phyloP scores from a whole-genome alignment of 2,888 invertebrate species.

The Phalera bucephala region DNA sequence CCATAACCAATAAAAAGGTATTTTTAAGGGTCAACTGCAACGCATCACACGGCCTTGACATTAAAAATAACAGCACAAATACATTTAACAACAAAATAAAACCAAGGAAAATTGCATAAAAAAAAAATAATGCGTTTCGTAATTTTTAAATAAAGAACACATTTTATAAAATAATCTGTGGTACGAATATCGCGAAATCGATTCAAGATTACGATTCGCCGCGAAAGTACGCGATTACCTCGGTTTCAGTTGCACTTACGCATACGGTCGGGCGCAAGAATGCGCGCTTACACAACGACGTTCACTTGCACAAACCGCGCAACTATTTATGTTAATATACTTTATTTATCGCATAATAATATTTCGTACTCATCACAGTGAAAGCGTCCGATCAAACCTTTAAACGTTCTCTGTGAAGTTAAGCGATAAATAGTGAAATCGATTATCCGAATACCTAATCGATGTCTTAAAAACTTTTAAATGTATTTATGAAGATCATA shows the following conservation, averaged over 20 bases:
- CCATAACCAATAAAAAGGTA: no score
- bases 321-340: slow-evolving; percentile 34
- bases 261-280: slow-evolving; percentile 55
- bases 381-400: neutral
- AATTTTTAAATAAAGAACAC: slow-evolving; percentile 15
- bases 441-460: no score
- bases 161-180: slow-evolving; percentile 12
- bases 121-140: neutral
- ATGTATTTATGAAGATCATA: no score
- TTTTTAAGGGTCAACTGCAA: neutral
- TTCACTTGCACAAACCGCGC: slow-evolving; percentile 45
- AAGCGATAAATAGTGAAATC: no score
- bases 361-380: slow-evolving; percentile 24
- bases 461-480: no score
- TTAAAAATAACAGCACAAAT: neutral
- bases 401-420: slow-evolving; percentile 22
- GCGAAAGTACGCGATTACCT: slow-evolving; percentile 35
- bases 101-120: neutral
- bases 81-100: neutral
- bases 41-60: neutral
- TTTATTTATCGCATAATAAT: slow-evolving; percentile 32
- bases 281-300: slow-evolving; percentile 55
- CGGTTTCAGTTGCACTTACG: slow-evolving; percentile 56
- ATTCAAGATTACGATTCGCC: slow-evolving; percentile 39
- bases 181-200: slow-evolving; percentile 33